phyloP scores from a whole-genome alignment of 2,113 vertebrate genomes.

The Labrus mixtus region DNA sequence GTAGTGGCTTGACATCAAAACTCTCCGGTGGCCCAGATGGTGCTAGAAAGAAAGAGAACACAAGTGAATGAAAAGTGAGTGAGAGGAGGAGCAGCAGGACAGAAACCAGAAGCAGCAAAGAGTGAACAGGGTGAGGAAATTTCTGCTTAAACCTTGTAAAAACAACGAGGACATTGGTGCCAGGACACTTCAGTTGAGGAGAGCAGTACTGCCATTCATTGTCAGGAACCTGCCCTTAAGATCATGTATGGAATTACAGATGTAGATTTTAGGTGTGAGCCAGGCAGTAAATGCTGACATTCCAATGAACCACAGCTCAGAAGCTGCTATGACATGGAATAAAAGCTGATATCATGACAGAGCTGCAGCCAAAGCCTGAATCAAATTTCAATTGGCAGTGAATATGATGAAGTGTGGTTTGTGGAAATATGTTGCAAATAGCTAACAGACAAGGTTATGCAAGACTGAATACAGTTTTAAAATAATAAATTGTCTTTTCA shows the following conservation, averaged over 20 bases:
- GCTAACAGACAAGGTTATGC: slow-evolving; percentile 26
- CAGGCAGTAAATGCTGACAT: slow-evolving; percentile 70
- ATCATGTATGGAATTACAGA: slow-evolving; percentile 60
- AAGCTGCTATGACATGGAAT: slow-evolving; percentile 53
- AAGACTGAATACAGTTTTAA: slow-evolving; percentile 16
- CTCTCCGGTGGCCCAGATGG: slow-evolving; percentile 94
- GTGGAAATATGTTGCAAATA: slow-evolving; percentile 27
- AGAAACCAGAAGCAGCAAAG: slow-evolving; percentile 37
- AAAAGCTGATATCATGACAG: slow-evolving; percentile 46
- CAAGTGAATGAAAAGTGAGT: slow-evolving; percentile 38
- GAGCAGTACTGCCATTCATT: slow-evolving; percentile 60
- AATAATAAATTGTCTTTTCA: slow-evolving; percentile 22
- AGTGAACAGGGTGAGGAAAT: slow-evolving; percentile 32
- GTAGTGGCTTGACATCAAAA: slow-evolving; percentile 91
- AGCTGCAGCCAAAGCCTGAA: slow-evolving; percentile 40
- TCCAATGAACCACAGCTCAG: slow-evolving; percentile 62
- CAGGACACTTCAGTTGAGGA: slow-evolving; percentile 51
- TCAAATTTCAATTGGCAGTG: slow-evolving; percentile 47
- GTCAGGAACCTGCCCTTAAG: slow-evolving; percentile 46
- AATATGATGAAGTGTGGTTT: slow-evolving; percentile 49
- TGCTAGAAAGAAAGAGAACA: slow-evolving; percentile 80
- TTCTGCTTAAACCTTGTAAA: slow-evolving; percentile 49
- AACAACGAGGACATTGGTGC: slow-evolving; percentile 34
- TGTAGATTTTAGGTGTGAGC: slow-evolving; percentile 50
- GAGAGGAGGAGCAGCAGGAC: slow-evolving; percentile 25